Evolutionary conservation across 23 tunicate species (phyloP).

Genomic region (Botrylloides violaceus): DNA sequence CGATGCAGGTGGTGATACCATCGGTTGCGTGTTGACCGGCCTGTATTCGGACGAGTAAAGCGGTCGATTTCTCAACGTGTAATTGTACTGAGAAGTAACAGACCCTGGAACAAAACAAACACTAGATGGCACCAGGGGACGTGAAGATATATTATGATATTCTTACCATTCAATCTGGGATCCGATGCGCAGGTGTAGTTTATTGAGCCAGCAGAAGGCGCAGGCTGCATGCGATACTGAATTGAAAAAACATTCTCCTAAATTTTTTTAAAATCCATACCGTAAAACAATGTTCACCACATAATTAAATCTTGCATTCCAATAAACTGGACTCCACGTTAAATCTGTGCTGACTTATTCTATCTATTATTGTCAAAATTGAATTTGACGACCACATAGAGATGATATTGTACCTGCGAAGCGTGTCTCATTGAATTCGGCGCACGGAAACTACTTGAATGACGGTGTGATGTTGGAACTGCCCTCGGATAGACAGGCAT

Average conservation of each 20-base stretch:
- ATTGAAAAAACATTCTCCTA: background rate
- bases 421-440: constrained; percentile 16
- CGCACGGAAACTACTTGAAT: constrained; percentile 7
- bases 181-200: constrained; percentile 16
- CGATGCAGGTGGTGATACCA: background rate
- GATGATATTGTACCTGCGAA: constrained; percentile 24
- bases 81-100: background rate
- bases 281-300: background rate
- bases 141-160: too few species aligned
- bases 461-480: constrained; percentile 5
- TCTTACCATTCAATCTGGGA: constrained; percentile 5
- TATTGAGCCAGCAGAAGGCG: constrained; percentile 3
- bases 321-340: too few species aligned
- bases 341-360: too few species aligned
- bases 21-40: background rate
- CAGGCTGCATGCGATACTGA: constrained; percentile 7
- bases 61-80: background rate
- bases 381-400: too few species aligned
- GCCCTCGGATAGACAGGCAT: background rate
- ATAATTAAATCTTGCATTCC: too few species aligned
- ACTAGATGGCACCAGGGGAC: too few species aligned
- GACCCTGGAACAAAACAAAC: background rate
- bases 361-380: too few species aligned
- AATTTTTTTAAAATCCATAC: background rate
- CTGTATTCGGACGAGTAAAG: background rate